Conservation (phyloP, 1,140 invertebrate species). For the Cataglyphis hispanica region DNA sequence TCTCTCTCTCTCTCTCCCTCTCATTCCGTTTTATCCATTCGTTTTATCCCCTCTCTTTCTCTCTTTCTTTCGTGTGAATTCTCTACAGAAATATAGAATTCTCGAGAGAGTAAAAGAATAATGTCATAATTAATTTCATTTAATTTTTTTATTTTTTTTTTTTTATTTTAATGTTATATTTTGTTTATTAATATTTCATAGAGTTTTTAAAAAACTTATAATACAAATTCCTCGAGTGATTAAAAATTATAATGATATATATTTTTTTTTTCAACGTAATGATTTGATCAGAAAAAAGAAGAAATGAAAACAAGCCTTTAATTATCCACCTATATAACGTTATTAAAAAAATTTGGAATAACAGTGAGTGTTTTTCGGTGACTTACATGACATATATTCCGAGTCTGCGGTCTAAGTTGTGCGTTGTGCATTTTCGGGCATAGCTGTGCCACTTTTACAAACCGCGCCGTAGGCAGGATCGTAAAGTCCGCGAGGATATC, state of each 20-base stretch:
- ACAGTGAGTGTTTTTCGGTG: background rate
- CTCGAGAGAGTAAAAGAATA: background rate
- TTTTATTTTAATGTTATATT: background rate
- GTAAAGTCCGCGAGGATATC: constrained; percentile 59
- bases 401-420: background rate
- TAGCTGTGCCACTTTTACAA: constrained; percentile 38
- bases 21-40: no score
- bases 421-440: constrained; percentile 30
- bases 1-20: no score
- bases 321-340: background rate
- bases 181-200: background rate
- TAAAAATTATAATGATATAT: no score
- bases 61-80: background rate
- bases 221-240: background rate
- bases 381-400: background rate
- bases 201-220: background rate
- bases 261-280: no score
- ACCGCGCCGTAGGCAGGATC: constrained; percentile 25
- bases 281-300: no score
- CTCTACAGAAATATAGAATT: constrained; percentile 22
- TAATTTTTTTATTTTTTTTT: background rate
- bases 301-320: no score
- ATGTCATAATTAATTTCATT: background rate
- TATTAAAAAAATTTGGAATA: constrained; percentile 1
- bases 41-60: no score